Evolutionary conservation across 2,797 vertebrate genomes (phyloP), one percentile per base, ranked within the genome.

Genomic region (Poeciliopsis presidionis): DNA sequence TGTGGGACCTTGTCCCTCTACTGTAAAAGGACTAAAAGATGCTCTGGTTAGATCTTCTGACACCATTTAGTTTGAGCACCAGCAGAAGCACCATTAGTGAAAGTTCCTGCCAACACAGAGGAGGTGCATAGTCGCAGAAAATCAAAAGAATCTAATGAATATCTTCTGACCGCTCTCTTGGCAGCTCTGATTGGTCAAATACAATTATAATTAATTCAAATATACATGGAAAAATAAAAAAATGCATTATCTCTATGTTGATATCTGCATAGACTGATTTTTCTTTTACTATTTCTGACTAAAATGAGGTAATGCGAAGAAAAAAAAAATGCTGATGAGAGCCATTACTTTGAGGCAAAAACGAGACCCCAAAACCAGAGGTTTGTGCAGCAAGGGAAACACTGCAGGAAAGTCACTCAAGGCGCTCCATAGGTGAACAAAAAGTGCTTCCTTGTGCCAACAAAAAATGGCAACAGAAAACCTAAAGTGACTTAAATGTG

Each of bases 21-120:
- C 81, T 90, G 87, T 89, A 85, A 90, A 92, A 89, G 76, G 82
- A 90, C 87, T 74, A 87, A 91, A 88, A 88, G 81, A 92, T 85
- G 85, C 88, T 92, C 79, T 82, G 88, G 75, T 79, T 86, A 88
- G 90, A 86, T 90, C 83, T 86, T 90, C 89, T 92, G 91, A 93
- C 88, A 89, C 91, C 81, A 28, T 89, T 94, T 88, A 91, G 88
- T 90, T 88, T 90, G 82, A 96, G 95, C 95, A 96, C 95, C 95
- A 93, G 86, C 93, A 91, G 83, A 94, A 96, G 95, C 95, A 96
- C 95, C 95, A 94, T 91, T 91, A 91, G 92, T 92, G 92, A 91
- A 93, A 86, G 91, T 83, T 94, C 94, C 94, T 94, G 93, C 86
- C 9, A 89, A 93, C 84, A 90, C 81, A 70, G 91, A 90, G 90